These are phyloP conservation scores for Brachyopa scutellaris DNA, from an alignment of 2,888 invertebrate species.

Conservation along the genomic window DNA sequence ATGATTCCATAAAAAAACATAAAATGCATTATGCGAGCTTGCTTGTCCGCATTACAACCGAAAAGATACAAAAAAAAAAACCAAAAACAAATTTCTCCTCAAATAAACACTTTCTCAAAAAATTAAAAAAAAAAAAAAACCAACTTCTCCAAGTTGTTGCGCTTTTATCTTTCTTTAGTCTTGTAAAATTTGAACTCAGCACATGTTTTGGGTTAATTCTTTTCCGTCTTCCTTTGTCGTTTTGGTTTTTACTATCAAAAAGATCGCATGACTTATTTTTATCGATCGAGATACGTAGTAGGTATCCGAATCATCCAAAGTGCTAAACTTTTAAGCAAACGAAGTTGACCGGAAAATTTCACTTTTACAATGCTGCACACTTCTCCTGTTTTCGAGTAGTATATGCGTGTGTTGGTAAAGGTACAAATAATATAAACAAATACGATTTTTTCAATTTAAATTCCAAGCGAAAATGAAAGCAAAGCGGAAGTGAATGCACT, in stretches of 20 bases:
- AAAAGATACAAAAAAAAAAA: neutral
- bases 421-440: slow-evolving; percentile 45
- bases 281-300: too few relatives aligned
- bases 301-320: too few relatives aligned
- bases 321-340: slow-evolving; percentile 17
- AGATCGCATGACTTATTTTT: neutral
- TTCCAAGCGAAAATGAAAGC: slow-evolving; percentile 64
- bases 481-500: slow-evolving; percentile 34
- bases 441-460: slow-evolving; percentile 9
- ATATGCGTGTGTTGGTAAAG: slow-evolving; percentile 36
- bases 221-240: neutral
- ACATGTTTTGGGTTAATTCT: slow-evolving; percentile 22
- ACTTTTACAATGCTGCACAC: slow-evolving; percentile 52
- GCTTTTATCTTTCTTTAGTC: slow-evolving; percentile 17
- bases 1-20: slow-evolving; percentile 27
- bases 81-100: slow-evolving; percentile 43
- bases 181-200: slow-evolving; percentile 21
- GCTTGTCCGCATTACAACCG: slow-evolving; percentile 50
- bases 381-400: neutral
- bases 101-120: slow-evolving; percentile 57
- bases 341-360: slow-evolving; percentile 54
- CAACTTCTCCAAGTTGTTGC: slow-evolving; percentile 25
- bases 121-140: slow-evolving; percentile 10
- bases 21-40: slow-evolving; percentile 41
- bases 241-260: neutral